A percentile compares a stretch with the other conserved stretches of the same genome.
These are phyloP conservation scores for Ephydatia muelleri DNA, from an alignment of 37 sponge, comb jelly and placozoan species.

Conservation along the genomic window DNA sequence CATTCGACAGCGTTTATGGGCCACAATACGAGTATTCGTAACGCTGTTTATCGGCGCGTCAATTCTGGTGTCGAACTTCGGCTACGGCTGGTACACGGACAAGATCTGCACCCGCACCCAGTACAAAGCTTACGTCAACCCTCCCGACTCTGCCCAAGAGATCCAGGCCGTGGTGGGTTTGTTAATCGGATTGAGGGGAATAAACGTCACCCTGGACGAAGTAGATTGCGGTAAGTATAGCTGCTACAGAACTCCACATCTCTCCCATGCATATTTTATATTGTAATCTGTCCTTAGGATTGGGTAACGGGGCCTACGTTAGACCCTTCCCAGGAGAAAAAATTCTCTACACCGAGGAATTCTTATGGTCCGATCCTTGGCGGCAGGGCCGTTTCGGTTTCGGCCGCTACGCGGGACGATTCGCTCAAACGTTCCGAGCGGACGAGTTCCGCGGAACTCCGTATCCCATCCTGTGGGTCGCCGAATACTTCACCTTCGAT, in stretches of 20 bases:
- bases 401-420: slow-evolving; percentile 47
- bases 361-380: slow-evolving; percentile 59
- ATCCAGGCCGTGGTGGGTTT: slow-evolving; percentile 57
- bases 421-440: slow-evolving; percentile 59
- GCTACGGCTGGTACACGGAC: slow-evolving; percentile 49
- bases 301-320: not conserved
- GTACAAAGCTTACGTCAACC: slow-evolving; percentile 51
- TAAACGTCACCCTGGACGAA: slow-evolving; percentile 68
- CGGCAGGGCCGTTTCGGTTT: slow-evolving; percentile 58
- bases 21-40: slow-evolving; percentile 37
- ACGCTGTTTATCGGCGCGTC: slow-evolving; percentile 58
- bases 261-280: not conserved
- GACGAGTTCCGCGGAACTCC: slow-evolving; percentile 61
- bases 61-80: slow-evolving; percentile 47
- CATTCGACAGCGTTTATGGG: slow-evolving; percentile 48
- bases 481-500: slow-evolving; percentile 65
- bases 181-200: slow-evolving; percentile 54
- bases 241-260: not conserved
- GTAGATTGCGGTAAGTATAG: slow-evolving; percentile 29
- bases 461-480: slow-evolving; percentile 68
- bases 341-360: slow-evolving; percentile 63
- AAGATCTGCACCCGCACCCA: slow-evolving; percentile 43
- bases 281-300: not conserved
- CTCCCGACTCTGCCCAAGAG: not conserved
- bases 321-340: slow-evolving; percentile 37